Evolutionary conservation across 1,140 invertebrate genomes (phyloP), one percentile per base, ranked within the genome.

Genomic region (Magallana ariakensis): DNA sequence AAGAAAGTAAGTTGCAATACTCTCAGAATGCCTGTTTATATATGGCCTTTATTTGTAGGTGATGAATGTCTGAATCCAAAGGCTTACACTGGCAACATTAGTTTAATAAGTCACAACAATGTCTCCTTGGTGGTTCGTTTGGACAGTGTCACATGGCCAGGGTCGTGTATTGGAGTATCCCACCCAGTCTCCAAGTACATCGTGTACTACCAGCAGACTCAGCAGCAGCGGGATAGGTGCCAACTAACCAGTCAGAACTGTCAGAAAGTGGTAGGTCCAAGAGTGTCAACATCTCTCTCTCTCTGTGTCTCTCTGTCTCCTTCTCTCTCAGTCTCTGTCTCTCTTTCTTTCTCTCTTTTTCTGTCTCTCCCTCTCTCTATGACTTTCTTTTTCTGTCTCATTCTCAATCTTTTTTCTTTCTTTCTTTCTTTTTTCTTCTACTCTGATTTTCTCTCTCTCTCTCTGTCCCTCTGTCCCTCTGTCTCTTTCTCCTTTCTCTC

Each of bases 121-220:
- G 95, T 95, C 33, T 96, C 96, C 9, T 94, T 98, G 19, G 96
- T 95, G 1, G 92, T 98, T 0, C 93, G 94, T 89, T 94, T 98
- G 89, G 96, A 97, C 0, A 87, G 94, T 46, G 94, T 96, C 2
- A 87, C 93, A 11, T 95, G 96, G 84, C 94, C 96, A 54, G 89
- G 92, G 7, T 93, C 95, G 53, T 97, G 97, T 93, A 91, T 94
- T 5, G 93, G 94, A 33, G 95, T 96, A 26, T 96, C 96, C 88
- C 94, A 96, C 90, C 95, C 97, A 0, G 95, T 96, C 0, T 95
- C 96, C 0, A 95, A 96, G 86, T 98, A 97, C 91, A 96, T 96
- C 0, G 94, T 97, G 54, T 96, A 96, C 86, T 97, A 97, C 93
- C 95, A 94, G 22, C 75, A 92, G 93, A 58, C 92, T 95, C 70